Percentiles rank a stretch among this genome's conserved stretches.
These are phyloP conservation scores for Tetramorium simillimum DNA, from an alignment of 1,140 invertebrate species.

Conservation along the genomic window DNA sequence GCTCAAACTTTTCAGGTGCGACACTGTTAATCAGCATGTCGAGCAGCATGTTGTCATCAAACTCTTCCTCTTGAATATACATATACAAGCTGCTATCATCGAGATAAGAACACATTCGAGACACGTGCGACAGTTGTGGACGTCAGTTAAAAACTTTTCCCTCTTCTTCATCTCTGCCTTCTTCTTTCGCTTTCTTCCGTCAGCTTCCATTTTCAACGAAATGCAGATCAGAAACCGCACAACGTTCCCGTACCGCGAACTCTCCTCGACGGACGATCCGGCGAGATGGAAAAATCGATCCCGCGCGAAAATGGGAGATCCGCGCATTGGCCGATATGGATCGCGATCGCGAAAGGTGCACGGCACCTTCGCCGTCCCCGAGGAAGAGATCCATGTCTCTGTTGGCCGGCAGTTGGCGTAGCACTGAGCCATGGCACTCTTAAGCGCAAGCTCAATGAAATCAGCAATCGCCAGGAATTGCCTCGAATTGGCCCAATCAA, in stretches of 20 bases:
- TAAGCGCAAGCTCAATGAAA: slow-evolving; percentile 85
- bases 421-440: slow-evolving; percentile 81
- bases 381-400: slow-evolving; percentile 82
- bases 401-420: slow-evolving; percentile 80
- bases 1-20: not conserved
- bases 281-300: not conserved
- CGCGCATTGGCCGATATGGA: not conserved
- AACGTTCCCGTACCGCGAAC: not conserved
- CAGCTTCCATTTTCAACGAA: not conserved
- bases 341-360: not conserved
- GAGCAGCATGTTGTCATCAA: not conserved
- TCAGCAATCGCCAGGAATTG: slow-evolving; percentile 86
- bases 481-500: slow-evolving; percentile 86
- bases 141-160: not conserved
- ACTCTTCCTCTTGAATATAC: not conserved
- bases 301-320: not conserved
- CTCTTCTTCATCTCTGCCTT: not conserved
- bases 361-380: not conserved
- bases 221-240: not conserved
- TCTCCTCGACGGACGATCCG: not conserved
- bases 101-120: not conserved
- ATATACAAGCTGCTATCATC: not conserved
- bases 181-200: not conserved
- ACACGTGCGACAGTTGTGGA: not conserved
- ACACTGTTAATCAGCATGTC: not conserved